A percentile compares a stretch with the other conserved stretches of the same genome.
Evolutionary conservation across 2,113 vertebrate genomes (phyloP).

Genomic region (Caranx ignobilis): DNA sequence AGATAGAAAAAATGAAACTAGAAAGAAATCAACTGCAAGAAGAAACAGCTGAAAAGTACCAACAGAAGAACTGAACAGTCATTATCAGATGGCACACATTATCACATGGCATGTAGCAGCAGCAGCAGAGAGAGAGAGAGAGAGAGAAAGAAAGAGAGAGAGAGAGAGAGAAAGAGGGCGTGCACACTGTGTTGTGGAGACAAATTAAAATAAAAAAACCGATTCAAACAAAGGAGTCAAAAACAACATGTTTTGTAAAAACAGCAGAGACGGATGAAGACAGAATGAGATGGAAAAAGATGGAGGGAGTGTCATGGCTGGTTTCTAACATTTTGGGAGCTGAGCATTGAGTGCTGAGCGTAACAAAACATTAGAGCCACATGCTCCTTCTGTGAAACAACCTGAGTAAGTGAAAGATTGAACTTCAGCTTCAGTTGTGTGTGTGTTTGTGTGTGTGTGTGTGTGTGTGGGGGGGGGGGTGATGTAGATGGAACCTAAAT

Average conservation of each 20-base stretch:
- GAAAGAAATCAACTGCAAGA: slow-evolving; percentile 72
- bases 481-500: slow-evolving; percentile 12
- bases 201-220: slow-evolving; percentile 13
- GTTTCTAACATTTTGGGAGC: slow-evolving; percentile 26
- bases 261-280: slow-evolving; percentile 40
- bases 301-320: slow-evolving; percentile 29
- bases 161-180: slow-evolving; percentile 53
- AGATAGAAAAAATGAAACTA: slow-evolving; percentile 75
- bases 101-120: slow-evolving; percentile 71
- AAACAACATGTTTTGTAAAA: slow-evolving; percentile 37
- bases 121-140: slow-evolving; percentile 60
- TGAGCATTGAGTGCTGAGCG: slow-evolving; percentile 7
- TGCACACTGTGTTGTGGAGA: slow-evolving; percentile 55
- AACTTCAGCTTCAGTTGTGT: background rate
- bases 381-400: slow-evolving; percentile 31
- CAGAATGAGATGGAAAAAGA: slow-evolving; percentile 35
- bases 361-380: slow-evolving; percentile 40
- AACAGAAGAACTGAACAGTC: slow-evolving; percentile 75
- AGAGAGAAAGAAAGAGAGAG: slow-evolving; percentile 54
- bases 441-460: no score
- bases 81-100: slow-evolving; percentile 78
- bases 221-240: slow-evolving; percentile 29
- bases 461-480: background rate
- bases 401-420: slow-evolving; percentile 13
- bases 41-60: slow-evolving; percentile 73